These are phyloP conservation scores for Diaperis boleti DNA, from an alignment of 2,888 invertebrate species.

Conservation along the genomic window DNA sequence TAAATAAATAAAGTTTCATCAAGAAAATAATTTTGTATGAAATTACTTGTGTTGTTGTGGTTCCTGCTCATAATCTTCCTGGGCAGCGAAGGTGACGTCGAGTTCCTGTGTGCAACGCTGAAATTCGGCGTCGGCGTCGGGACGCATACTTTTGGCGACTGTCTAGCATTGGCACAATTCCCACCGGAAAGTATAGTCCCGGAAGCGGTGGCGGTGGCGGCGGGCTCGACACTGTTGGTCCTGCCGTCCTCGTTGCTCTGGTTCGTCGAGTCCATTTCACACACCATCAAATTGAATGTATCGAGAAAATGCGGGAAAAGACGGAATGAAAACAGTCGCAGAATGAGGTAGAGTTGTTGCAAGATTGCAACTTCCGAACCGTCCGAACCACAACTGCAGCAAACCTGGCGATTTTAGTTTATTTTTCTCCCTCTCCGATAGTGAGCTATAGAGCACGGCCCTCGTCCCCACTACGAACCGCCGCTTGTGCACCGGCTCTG, in stretches of 20 bases:
- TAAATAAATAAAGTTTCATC: background rate
- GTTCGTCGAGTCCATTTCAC: constrained; percentile 56
- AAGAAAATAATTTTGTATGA: background rate
- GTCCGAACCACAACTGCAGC: constrained; percentile 61
- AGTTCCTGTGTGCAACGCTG: constrained; percentile 66
- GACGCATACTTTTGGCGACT: constrained; percentile 59
- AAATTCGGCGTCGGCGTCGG: constrained; percentile 47
- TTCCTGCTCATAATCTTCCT: constrained; percentile 75
- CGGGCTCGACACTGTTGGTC: constrained; percentile 51
- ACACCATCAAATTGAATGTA: constrained; percentile 49
- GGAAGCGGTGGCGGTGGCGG: constrained; percentile 42
- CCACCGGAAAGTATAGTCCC: constrained; percentile 47
- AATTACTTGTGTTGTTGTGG: constrained; percentile 76
- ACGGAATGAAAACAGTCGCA: constrained; percentile 12
- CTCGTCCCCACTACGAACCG: constrained; percentile 45
- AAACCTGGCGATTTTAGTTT: constrained; percentile 61
- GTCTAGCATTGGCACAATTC: constrained; percentile 58
- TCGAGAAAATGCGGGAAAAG: constrained; percentile 7
- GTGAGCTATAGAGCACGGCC: constrained; percentile 45
- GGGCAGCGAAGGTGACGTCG: constrained; percentile 69
- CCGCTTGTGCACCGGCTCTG: constrained; percentile 22
- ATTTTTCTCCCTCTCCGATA: constrained; percentile 58
- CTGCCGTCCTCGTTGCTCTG: constrained; percentile 53
- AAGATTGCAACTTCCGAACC: constrained; percentile 56
- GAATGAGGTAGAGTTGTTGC: constrained; percentile 42